Evolutionary conservation across 2,113 vertebrate species (phyloP), one percentile per base, ranked within the genome.

Genomic region (Notarius quadriscutis): DNA sequence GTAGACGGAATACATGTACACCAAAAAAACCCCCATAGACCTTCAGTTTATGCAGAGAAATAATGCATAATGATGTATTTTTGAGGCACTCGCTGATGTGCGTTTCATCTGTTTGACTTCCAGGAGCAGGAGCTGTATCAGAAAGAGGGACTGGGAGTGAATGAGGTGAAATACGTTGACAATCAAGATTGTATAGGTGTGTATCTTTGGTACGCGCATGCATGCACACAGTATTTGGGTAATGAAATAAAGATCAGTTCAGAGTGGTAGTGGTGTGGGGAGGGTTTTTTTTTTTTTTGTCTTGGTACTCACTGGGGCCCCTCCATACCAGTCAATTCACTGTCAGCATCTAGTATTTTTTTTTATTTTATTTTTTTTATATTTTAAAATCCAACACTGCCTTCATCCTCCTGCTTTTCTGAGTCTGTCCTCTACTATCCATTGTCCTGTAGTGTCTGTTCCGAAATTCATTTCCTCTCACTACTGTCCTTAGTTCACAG

Each of bases 71-170:
- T 41, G 3, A 22, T 58, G 30, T 7, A 7, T 30, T 55, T 55
- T 51, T 5, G 9, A 34, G 5, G 27, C 34, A 4, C 25, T n/a
- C 22, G 48, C n/a, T 58, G 6, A 9, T 25, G 41, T 12, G 10
- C 77, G 74, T 86, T 92, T 81, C 89, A 84, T 84, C 57, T 78
- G 15, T 75, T 84, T 91, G 67, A n/a, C 25, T 93, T 93, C 86
- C 94, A 98, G 98, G 98, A 99, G 84, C 98, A 99, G 94, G 98
- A 99, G 90, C 95, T 99, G 89, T 99, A 99, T 92, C 97, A 99
- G 84, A 97, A 90, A 88, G 98, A 99, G 94, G 98, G 97, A 1
- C 94, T 99, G 8, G 98, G 98, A 0, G 98, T 99, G 89, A 99
- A 99, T 92, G 98, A 99, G 95, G 98, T 99, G 1, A 97, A 97